phyloP scores from a whole-genome alignment of 2,113 vertebrate species.

The Melierax canorus region DNA sequence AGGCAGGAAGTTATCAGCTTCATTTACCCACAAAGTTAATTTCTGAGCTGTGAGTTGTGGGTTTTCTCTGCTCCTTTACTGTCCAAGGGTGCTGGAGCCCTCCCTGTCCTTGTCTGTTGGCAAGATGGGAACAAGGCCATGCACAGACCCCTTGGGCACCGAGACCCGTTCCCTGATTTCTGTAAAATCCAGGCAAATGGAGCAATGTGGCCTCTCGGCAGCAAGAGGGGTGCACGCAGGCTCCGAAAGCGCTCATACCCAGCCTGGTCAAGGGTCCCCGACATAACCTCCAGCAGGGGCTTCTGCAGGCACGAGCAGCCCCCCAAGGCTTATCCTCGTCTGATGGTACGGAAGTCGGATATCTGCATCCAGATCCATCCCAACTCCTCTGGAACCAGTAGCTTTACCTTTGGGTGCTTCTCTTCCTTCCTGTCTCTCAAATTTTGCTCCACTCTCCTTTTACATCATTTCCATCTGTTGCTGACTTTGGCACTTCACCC shows the following conservation, averaged over 20 bases:
- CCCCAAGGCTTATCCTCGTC: not conserved
- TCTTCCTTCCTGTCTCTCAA: not conserved
- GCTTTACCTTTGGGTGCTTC: not conserved
- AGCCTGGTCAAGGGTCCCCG: not conserved
- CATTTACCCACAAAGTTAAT: not conserved
- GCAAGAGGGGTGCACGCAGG: not conserved
- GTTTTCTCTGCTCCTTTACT: not conserved
- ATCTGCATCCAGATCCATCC: not conserved
- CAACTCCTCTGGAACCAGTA: accelerated
- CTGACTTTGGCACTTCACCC: not conserved
- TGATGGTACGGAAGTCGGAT: accelerated
- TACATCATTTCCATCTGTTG: not conserved
- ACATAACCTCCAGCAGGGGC: not conserved
- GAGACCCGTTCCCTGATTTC: not conserved
- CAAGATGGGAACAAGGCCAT: accelerated
- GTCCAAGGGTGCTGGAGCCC: too few species aligned
- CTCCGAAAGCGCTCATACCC: not conserved
- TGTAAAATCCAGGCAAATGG: not conserved
- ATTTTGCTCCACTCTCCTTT: not conserved
- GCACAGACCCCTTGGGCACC: accelerated
- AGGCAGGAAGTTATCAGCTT: not conserved
- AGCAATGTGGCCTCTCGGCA: not conserved
- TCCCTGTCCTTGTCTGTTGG: not conserved
- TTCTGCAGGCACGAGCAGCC: not conserved
- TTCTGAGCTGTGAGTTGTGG: not conserved